These are phyloP conservation scores for Nymphalis polychloros DNA, from an alignment of 2,888 invertebrate species.

Conservation along the genomic window DNA sequence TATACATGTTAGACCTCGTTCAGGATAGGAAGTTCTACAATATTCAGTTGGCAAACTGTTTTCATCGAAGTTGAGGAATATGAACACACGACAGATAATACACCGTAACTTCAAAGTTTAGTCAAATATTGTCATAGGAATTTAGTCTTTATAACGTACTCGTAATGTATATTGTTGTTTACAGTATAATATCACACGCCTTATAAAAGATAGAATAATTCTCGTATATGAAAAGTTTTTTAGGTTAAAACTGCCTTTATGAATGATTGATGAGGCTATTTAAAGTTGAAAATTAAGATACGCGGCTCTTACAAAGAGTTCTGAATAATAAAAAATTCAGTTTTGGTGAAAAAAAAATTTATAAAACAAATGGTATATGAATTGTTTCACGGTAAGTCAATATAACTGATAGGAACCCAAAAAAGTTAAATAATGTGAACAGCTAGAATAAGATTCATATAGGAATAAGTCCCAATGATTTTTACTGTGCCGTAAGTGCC, in stretches of 20 bases:
- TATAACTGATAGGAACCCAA: too few relatives aligned
- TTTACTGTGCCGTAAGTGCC: too few relatives aligned
- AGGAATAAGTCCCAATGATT: too few relatives aligned
- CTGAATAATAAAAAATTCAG: background rate
- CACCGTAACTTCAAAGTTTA: conserved; percentile 13
- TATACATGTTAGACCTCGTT: conserved; percentile 26
- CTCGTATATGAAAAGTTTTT: conserved; percentile 20
- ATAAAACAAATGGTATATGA: background rate
- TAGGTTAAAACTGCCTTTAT: conserved; percentile 10
- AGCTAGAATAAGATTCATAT: too few relatives aligned
- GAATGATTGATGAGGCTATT: conserved; percentile 24
- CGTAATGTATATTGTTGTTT: background rate
- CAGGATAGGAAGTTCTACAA: conserved; percentile 31
- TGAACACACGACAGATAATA: conserved; percentile 14
- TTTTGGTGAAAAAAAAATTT: background rate
- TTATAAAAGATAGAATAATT: conserved; percentile 10
- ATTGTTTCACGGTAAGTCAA: too few relatives aligned
- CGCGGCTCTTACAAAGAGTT: background rate
- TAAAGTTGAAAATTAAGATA: conserved; percentile 21
- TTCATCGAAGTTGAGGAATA: conserved; percentile 27
- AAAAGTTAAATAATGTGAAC: too few relatives aligned
- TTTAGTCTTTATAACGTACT: conserved; percentile 3
- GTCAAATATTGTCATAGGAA: conserved; percentile 16
- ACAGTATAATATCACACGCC: background rate
- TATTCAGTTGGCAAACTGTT: conserved; percentile 31